Percentiles rank a stretch among this genome's conserved stretches.
phyloP scores from a whole-genome alignment of 2,888 invertebrate genomes.

The Mythimna ferrago region DNA sequence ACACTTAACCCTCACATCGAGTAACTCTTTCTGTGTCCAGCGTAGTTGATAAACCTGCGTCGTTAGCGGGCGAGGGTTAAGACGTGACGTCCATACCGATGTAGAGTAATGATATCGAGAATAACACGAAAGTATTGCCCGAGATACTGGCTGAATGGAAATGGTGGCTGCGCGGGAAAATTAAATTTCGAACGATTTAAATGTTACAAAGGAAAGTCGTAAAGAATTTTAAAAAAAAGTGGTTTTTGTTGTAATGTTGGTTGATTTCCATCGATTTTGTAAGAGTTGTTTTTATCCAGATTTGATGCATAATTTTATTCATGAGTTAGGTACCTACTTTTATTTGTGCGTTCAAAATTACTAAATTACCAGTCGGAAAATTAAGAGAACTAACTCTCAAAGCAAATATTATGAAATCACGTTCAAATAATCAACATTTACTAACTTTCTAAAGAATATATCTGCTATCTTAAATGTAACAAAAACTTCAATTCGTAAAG shows the following conservation, averaged over 20 bases:
- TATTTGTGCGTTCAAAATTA: too few species aligned
- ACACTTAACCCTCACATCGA: constrained; percentile 41
- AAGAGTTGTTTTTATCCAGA: neutral
- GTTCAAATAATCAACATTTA: constrained; percentile 3
- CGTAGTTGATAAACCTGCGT: constrained; percentile 67
- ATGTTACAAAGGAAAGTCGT: neutral
- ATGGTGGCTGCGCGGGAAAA: constrained; percentile 40
- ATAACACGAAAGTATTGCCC: constrained; percentile 55
- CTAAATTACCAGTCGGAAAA: neutral
- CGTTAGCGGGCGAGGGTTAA: constrained; percentile 67
- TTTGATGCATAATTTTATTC: too few species aligned
- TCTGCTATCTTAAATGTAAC: constrained; percentile 37
- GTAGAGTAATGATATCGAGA: constrained; percentile 59
- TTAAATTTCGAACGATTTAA: constrained; percentile 47
- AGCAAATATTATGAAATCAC: constrained; percentile 5
- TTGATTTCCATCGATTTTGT: neutral
- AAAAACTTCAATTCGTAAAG: constrained; percentile 48
- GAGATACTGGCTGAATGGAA: constrained; percentile 56
- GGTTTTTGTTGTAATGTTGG: too few species aligned
- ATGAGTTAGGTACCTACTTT: too few species aligned
- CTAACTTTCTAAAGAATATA: constrained; percentile 29
- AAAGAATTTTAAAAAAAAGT: too few species aligned
- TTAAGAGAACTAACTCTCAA: neutral
- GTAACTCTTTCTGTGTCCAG: constrained; percentile 59
- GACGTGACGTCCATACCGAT: constrained; percentile 69